Percentiles rank a stretch among this genome's conserved stretches.
Conservation (phyloP, 23 tunicate genomes). For the Oikopleura dioica region DNA sequence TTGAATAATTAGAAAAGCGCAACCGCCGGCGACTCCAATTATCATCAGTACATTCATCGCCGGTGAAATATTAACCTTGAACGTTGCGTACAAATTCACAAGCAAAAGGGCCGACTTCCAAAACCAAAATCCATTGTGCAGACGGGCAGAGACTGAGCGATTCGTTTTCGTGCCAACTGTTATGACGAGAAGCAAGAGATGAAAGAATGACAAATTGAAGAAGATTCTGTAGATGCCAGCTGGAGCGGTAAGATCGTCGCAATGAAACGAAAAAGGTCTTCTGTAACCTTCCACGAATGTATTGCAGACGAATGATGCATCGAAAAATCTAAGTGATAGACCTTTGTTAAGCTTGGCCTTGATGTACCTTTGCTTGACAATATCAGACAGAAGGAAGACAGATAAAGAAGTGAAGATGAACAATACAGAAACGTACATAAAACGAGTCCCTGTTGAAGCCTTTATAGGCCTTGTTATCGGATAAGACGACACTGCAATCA, state of each 20-base stretch:
- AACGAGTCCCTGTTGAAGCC: constrained; percentile 1
- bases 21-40: not conserved
- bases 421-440: not conserved
- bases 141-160: not conserved
- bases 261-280: not conserved
- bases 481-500: too few species aligned
- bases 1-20: not conserved
- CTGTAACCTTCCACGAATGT: not conserved
- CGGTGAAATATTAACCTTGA: not conserved
- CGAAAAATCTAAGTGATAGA: too few species aligned
- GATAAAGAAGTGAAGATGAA: not conserved
- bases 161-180: not conserved
- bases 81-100: not conserved
- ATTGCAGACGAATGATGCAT: not conserved
- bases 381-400: not conserved
- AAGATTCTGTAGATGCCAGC: not conserved
- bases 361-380: not conserved
- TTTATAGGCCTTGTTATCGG: not conserved
- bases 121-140: constrained; percentile 9
- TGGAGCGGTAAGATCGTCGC: not conserved
- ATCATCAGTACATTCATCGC: not conserved
- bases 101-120: not conserved
- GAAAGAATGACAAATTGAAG: not conserved
- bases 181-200: not conserved
- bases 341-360: not conserved